These are phyloP conservation scores for Acrocephalus arundinaceus DNA, from an alignment of 2,113 vertebrate genomes.

Conservation along the genomic window DNA sequence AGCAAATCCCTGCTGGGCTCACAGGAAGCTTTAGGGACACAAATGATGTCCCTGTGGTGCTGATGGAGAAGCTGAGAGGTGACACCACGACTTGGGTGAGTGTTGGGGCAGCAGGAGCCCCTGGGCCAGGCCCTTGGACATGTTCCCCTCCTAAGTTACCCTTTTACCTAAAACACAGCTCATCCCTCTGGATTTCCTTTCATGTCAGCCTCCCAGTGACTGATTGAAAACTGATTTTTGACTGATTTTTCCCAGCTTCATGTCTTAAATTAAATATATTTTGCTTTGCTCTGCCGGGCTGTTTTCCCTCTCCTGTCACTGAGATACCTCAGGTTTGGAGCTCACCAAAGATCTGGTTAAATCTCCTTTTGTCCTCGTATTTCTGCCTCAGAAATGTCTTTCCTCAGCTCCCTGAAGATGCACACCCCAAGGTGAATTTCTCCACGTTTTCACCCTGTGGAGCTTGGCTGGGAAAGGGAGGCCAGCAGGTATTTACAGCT, in stretches of 20 bases:
- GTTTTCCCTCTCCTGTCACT: background rate
- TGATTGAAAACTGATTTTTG: background rate
- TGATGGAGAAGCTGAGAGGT: background rate
- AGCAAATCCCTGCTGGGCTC: background rate
- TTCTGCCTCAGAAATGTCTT: background rate
- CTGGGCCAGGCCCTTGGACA: background rate
- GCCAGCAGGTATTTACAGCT: background rate
- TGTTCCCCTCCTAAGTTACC: background rate
- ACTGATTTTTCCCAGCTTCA: slow-evolving; percentile 16
- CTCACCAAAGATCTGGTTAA: background rate
- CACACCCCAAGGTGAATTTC: background rate
- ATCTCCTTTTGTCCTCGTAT: background rate
- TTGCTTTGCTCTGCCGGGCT: background rate
- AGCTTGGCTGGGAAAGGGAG: background rate
- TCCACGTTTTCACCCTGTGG: background rate
- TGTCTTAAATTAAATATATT: slow-evolving; percentile 20
- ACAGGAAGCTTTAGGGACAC: background rate
- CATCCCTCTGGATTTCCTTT: background rate
- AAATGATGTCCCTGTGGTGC: fast-evolving
- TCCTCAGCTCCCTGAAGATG: background rate
- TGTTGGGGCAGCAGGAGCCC: fast-evolving
- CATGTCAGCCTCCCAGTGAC: background rate
- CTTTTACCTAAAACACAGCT: background rate
- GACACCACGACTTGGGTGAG: background rate
- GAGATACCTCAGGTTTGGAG: background rate